Evolutionary conservation across 2,888 invertebrate species (phyloP), one percentile per base, ranked within the genome.

Genomic region (Xanthia icteritia): DNA sequence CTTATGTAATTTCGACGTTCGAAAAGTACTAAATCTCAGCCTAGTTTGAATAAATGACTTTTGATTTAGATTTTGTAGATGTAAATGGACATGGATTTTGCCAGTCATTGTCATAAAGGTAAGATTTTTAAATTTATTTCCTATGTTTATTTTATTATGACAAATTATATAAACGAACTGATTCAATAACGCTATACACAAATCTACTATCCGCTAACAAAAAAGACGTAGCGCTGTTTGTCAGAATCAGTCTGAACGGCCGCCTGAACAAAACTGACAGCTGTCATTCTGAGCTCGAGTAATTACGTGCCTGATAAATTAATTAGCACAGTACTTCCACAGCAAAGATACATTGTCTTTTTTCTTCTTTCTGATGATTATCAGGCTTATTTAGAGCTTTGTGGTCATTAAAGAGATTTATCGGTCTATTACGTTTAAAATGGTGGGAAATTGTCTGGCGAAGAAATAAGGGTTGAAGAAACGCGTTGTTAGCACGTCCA

Each of bases 241-340:
- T 64, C 23, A 27, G 27, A 78, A 23, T 48, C 0, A 17, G 27
- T 5, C 15, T n/a, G 48, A 70, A 67, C 45, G 58, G 17, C 65
- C 17, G 51, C 36, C 51, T n/a, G 13, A 70, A 27, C 8, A 11
- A 54, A 39, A 73, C 79, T 58, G 85, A 65, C 83, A 77, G 73
- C 86, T 77, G 86, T 77, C 74, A 77, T 77, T 74, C 36, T 42
- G 20, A 31, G 66, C 61, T 48, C 51, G 13, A 73, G 73, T 73
- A 81, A 79, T 86, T 85, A 81, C 45, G 36, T 64, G 64, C 17
- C 72, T 65, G 74, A 78, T 73, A 75, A 83, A 85, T 79, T 77
- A 84, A 85, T 86, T 86, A 85, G 65, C 70, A 27, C 74, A 64
- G 56, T 51, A 63, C 65, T 4, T 45, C 13, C 6, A 73, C 51